Conservation (phyloP, 2,888 invertebrate genomes). For the Lymantria dispar region DNA sequence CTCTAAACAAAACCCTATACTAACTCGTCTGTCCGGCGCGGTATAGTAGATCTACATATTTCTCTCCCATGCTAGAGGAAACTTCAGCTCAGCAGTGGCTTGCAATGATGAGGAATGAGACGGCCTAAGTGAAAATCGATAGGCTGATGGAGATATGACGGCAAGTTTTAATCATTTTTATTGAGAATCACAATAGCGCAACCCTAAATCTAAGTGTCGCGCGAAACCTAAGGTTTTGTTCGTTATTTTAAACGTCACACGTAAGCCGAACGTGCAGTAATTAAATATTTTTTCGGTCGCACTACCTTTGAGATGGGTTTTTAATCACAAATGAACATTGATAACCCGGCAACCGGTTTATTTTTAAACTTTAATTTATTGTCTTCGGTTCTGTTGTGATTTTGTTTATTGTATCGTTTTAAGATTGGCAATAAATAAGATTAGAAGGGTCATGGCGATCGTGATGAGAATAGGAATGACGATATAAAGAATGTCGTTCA, state of each 20-base stretch:
- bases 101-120: too few species aligned
- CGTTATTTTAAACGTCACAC: constrained; percentile 29
- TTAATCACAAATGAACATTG: constrained; percentile 32
- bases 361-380: constrained; percentile 25
- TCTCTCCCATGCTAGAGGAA: too few species aligned
- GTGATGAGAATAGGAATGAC: too few species aligned
- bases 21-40: too few species aligned
- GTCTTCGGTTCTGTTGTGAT: constrained; percentile 23
- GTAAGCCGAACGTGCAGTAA: constrained; percentile 22
- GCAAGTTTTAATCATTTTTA: too few species aligned
- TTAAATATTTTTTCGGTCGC: constrained; percentile 34
- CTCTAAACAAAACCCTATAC: too few species aligned
- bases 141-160: too few species aligned
- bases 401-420: constrained; percentile 5
- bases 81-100: too few species aligned
- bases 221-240: constrained; percentile 39
- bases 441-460: too few species aligned
- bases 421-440: background rate
- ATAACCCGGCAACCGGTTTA: constrained; percentile 18
- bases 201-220: constrained; percentile 33
- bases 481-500: too few species aligned
- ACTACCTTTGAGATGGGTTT: constrained; percentile 27
- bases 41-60: too few species aligned
- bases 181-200: background rate
- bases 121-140: too few species aligned